Evolutionary conservation across 2,888 invertebrate species (phyloP), one percentile per base, ranked within the genome.

Genomic region (Epirrhoe alternata): DNA sequence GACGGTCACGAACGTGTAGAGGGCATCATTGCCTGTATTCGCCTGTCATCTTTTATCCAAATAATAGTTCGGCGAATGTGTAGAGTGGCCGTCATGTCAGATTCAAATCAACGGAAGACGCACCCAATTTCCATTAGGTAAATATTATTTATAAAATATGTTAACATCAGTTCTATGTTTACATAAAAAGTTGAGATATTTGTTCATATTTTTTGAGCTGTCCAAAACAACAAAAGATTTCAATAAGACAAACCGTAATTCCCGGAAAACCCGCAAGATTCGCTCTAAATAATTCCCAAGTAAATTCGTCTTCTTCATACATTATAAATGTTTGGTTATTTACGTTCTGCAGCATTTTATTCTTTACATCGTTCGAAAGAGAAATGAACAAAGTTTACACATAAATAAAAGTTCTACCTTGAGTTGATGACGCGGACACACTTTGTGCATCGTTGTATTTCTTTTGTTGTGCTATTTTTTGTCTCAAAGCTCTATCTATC

Each of bases 311-410:
- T 73, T 70, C 71, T 72, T 72, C 69, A 71, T 72, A 68, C 71
- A 71, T 72, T 71, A 72, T 72, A 72, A 69, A 74, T 74, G 74
- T 61, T 68, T 47, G 62, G 72, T 72, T 72, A 71, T 74, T 74
- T 74, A 74, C 66, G 72, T 70, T 61, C 64, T 71, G 70, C 71
- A 67, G 64, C n/a, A 24, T 63, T 66, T 74, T 69, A 72, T 72
- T 74, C 72, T 74, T 64, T 67, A 61, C 66, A 74, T 69, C 75
- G 76, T 69, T 69, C 56, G 64, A 66, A 72, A 71, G 74, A 74
- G 68, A 74, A 90, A 89, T 92, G 90, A 86, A 88, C 84, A 83
- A 90, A 92, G 85, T 91, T 90, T 85, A 78, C 86, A 84, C 88
- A 90, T 92, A 89, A 90, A 90, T 89, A 90, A 88, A 87, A 90